Percentiles rank a stretch among this genome's conserved stretches.
Conservation (phyloP, 2,797 vertebrate species). For the Sebastes diploproa region DNA sequence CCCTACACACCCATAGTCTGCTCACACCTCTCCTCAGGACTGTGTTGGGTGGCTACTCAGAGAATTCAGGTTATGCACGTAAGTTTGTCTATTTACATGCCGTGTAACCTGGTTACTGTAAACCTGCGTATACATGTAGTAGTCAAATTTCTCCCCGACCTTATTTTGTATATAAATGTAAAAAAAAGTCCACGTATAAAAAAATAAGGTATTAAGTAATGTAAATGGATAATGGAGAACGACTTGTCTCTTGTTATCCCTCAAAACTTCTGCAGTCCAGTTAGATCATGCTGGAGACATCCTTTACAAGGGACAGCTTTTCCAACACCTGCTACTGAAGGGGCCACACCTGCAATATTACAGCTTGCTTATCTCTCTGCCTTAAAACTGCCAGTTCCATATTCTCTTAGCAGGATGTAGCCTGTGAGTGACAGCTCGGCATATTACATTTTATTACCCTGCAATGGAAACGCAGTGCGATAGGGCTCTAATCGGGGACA, state of each 20-base stretch:
- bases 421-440: slow-evolving; percentile 66
- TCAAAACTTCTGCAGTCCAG: not conserved
- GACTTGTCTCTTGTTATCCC: not conserved
- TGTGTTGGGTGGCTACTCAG: too few species aligned
- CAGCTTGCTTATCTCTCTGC: slow-evolving; percentile 53
- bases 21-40: too few species aligned
- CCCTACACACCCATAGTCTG: too few species aligned
- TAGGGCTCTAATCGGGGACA: slow-evolving; percentile 70
- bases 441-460: slow-evolving; percentile 70
- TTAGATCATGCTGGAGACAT: slow-evolving; percentile 4
- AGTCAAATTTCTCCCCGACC: not conserved
- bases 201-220: too few species aligned
- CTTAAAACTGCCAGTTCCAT: slow-evolving; percentile 49
- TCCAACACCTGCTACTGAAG: slow-evolving; percentile 11
- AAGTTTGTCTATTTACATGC: not conserved
- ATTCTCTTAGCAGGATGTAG: slow-evolving; percentile 57
- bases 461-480: slow-evolving; percentile 51
- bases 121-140: too few species aligned
- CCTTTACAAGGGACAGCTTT: not conserved
- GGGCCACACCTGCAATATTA: slow-evolving; percentile 40
- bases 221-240: not conserved
- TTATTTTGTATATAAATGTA: not conserved
- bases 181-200: too few species aligned
- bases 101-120: not conserved
- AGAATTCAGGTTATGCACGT: too few species aligned